A percentile compares a stretch with the other conserved stretches of the same genome.
Conservation (phyloP, 2,113 vertebrate genomes). For the Carassius carassius region DNA sequence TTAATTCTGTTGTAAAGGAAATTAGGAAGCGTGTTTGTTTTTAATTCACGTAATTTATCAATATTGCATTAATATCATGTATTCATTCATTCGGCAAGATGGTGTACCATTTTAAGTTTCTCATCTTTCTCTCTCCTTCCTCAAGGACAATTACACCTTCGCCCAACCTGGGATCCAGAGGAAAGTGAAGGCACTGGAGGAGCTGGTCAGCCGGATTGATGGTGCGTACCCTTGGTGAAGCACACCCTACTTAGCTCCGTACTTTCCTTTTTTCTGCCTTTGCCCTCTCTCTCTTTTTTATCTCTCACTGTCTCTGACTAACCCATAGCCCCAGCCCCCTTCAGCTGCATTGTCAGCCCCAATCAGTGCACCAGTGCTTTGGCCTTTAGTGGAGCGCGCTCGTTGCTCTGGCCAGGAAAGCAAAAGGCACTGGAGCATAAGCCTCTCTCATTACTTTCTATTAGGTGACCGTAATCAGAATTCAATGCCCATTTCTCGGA, state of each 20-base stretch:
- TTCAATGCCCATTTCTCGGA: slow-evolving; percentile 66
- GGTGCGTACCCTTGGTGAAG: slow-evolving; percentile 77
- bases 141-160: slow-evolving; percentile 96
- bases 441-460: slow-evolving; percentile 68
- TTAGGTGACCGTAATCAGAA: slow-evolving; percentile 68
- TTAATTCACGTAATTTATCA: background rate
- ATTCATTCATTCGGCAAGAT: background rate
- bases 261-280: background rate
- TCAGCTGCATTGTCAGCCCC: slow-evolving; percentile 56
- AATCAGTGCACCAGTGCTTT: slow-evolving; percentile 44
- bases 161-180: slow-evolving; percentile 96
- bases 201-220: slow-evolving; percentile 95
- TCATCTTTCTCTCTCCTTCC: slow-evolving; percentile 34
- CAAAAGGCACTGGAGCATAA: slow-evolving; percentile 60
- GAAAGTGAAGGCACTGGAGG: slow-evolving; percentile 94
- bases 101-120: background rate
- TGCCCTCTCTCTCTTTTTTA: background rate
- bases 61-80: background rate
- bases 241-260: slow-evolving; percentile 45
- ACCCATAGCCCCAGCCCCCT: background rate
- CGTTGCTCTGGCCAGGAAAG: slow-evolving; percentile 55
- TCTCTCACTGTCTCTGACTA: slow-evolving; percentile 20
- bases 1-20: background rate
- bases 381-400: slow-evolving; percentile 56
- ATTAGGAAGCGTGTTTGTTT: background rate